phyloP scores from a whole-genome alignment of 2,113 vertebrate genomes.

The Poeciliopsis turrubarensis region DNA sequence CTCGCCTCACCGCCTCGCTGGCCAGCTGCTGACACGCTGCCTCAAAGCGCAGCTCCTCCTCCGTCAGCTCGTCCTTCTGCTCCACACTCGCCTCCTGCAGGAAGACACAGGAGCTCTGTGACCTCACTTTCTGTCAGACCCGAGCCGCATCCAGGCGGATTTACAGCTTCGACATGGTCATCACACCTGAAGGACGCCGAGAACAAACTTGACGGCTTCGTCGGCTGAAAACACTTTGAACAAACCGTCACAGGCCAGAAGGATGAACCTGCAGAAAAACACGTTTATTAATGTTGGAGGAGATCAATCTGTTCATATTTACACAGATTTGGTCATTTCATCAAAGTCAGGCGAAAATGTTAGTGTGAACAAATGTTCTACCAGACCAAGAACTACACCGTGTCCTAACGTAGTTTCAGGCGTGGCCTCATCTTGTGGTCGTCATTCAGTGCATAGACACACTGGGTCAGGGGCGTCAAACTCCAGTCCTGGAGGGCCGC shows the following conservation, averaged over 20 bases:
- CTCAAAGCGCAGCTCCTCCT: constrained; percentile 80
- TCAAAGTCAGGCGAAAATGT: too few species aligned
- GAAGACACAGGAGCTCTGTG: neutral
- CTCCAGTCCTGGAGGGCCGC: too few species aligned
- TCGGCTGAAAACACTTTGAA: constrained; percentile 97
- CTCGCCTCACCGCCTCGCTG: constrained; percentile 90
- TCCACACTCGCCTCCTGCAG: constrained; percentile 83
- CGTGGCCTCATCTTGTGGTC: too few species aligned
- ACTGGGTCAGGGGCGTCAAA: too few species aligned
- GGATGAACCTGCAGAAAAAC: constrained; percentile 85
- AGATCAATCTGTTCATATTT: too few species aligned
- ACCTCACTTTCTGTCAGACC: neutral
- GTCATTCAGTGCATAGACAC: too few species aligned
- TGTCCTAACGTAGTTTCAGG: too few species aligned
- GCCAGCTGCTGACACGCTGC: constrained; percentile 90
- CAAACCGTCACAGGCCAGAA: constrained; percentile 95
- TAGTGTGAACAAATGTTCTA: too few species aligned
- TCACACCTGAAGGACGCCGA: constrained; percentile 84
- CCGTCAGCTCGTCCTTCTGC: constrained; percentile 74
- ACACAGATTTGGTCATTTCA: too few species aligned
- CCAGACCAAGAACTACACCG: too few species aligned
- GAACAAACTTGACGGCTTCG: constrained; percentile 91
- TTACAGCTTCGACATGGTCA: too few species aligned
- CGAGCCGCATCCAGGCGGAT: too few species aligned
- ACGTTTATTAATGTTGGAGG: neutral